A percentile compares a stretch with the other conserved stretches of the same genome.
Conservation (phyloP, 2,113 vertebrate species). For the Ranitomeya variabilis region DNA sequence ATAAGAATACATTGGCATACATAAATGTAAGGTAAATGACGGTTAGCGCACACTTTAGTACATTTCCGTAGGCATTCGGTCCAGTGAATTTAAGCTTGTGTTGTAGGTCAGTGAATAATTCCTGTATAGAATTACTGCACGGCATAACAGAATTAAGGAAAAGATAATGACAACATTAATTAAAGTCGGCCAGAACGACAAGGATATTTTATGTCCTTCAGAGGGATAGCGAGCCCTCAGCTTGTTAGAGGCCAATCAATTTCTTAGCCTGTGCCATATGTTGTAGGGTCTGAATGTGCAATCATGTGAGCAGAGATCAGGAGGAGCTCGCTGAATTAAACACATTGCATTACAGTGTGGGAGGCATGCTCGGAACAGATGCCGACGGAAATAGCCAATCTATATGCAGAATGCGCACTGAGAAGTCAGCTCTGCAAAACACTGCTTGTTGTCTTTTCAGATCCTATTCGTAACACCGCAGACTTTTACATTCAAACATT, state of each 20-base stretch:
- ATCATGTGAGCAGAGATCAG: constrained; percentile 47
- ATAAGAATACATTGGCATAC: not conserved
- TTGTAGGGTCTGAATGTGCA: constrained; percentile 54
- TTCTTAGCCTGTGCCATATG: constrained; percentile 49
- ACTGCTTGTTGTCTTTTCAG: constrained; percentile 27
- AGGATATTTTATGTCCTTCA: not conserved
- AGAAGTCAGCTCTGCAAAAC: constrained; percentile 32
- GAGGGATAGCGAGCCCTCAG: constrained; percentile 25
- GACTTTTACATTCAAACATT: not conserved
- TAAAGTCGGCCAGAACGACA: not conserved
- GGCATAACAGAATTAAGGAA: not conserved
- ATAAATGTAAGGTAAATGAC: not conserved
- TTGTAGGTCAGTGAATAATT: not conserved
- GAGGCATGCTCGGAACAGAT: constrained; percentile 52
- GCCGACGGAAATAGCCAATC: constrained; percentile 49
- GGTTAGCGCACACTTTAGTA: not conserved
- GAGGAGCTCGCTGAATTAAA: constrained; percentile 48
- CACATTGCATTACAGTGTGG: constrained; percentile 53
- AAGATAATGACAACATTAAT: constrained; percentile 9
- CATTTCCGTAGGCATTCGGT: not conserved
- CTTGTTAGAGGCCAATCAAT: constrained; percentile 46
- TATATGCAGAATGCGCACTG: constrained; percentile 46
- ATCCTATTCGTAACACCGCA: not conserved
- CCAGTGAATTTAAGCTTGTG: not conserved
- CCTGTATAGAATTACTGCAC: not conserved